A percentile compares a stretch with the other conserved stretches of the same genome.
phyloP scores from a whole-genome alignment of 2,888 invertebrate species.

The Drosophila aldrichi region DNA sequence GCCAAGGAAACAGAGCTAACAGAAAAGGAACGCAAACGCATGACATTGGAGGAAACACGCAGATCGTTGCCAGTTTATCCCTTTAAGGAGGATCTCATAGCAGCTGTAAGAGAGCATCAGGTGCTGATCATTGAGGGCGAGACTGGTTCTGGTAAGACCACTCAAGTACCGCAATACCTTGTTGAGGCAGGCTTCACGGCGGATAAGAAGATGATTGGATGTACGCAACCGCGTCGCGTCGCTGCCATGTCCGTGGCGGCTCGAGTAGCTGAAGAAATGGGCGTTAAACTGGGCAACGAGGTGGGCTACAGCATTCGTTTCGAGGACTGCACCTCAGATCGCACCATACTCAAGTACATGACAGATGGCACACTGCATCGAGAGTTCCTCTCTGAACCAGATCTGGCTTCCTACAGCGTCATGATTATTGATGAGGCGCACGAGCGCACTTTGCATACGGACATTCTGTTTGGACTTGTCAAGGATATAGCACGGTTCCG shows the following conservation, averaged over 20 bases:
- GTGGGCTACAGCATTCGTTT: constrained; percentile 97
- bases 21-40: constrained; percentile 89
- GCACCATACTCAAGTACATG: constrained; percentile 99
- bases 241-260: constrained; percentile 99
- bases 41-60: constrained; percentile 96
- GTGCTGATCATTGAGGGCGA: constrained; percentile 98
- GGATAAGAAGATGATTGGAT: constrained; percentile 95
- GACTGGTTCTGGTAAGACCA: constrained; percentile 99
- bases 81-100: constrained; percentile 94
- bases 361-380: constrained; percentile 99
- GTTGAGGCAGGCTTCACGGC: constrained; percentile 96
- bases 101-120: constrained; percentile 95
- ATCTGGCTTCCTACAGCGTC: constrained; percentile 97
- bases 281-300: constrained; percentile 97
- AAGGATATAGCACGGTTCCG: constrained; percentile 97
- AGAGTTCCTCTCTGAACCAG: constrained; percentile 98
- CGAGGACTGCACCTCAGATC: constrained; percentile 99
- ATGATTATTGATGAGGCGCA: constrained; percentile 99
- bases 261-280: constrained; percentile 99
- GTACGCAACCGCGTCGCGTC: constrained; percentile 98
- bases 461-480: constrained; percentile 98
- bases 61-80: constrained; percentile 97
- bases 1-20: constrained; percentile 87
- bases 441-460: constrained; percentile 98
- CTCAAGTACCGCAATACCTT: constrained; percentile 99